Evolutionary conservation across 2,797 vertebrate genomes (phyloP).

Genomic region (Tragopan temminckii): DNA sequence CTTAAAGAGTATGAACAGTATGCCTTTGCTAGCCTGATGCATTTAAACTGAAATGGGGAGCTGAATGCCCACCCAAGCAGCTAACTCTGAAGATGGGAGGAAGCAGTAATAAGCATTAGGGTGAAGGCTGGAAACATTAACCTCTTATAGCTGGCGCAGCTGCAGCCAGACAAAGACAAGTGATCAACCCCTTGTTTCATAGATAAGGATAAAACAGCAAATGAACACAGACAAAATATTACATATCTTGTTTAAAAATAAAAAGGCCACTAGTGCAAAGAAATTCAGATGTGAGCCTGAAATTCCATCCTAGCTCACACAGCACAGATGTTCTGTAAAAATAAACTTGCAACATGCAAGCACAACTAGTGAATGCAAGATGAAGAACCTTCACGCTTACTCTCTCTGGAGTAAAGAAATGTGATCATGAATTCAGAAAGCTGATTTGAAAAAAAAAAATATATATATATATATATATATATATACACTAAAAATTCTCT

Average conservation of each 20-base stretch:
- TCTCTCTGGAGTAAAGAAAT: background rate
- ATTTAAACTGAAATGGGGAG: background rate
- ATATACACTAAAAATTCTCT: background rate
- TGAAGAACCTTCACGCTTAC: background rate
- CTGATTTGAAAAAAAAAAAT: background rate
- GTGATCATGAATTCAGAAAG: slow-evolving; percentile 17
- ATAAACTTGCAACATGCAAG: slow-evolving; percentile 49
- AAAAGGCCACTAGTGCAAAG: slow-evolving; percentile 10
- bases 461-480: background rate
- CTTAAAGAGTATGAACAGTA: background rate
- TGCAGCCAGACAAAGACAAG: slow-evolving; percentile 50
- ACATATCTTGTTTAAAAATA: slow-evolving; percentile 54
- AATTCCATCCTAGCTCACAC: slow-evolving; percentile 11
- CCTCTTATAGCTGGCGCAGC: slow-evolving; percentile 49
- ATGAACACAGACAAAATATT: slow-evolving; percentile 56
- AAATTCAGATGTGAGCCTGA: slow-evolving; percentile 13
- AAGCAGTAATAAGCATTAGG: background rate
- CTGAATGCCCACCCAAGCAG: background rate
- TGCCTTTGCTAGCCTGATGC: background rate
- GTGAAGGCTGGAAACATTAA: slow-evolving; percentile 21
- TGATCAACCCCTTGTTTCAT: slow-evolving; percentile 51
- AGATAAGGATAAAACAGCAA: slow-evolving; percentile 36
- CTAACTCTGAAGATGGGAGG: slow-evolving; percentile 30
- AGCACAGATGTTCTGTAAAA: slow-evolving; percentile 72
- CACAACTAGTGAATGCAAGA: background rate